Conservation (phyloP, 1,140 invertebrate species). For the Hetaerina americana region DNA sequence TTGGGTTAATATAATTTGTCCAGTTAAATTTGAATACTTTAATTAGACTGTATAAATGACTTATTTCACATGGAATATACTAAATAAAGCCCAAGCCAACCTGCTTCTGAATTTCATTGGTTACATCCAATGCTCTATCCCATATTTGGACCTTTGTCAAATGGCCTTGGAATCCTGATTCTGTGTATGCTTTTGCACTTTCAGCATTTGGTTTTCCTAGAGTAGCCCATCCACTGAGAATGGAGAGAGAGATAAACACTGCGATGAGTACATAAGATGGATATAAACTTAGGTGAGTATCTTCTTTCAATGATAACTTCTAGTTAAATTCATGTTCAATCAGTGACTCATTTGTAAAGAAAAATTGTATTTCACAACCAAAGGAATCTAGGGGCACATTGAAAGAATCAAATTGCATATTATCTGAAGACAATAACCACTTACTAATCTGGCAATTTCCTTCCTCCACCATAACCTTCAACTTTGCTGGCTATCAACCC, state of each 20-base stretch:
- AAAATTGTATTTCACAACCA: too few relatives aligned
- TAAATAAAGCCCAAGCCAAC: constrained; percentile 31
- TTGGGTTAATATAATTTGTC: neutral
- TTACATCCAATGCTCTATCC: constrained; percentile 78
- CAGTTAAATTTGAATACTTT: neutral
- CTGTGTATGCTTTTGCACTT: constrained; percentile 57
- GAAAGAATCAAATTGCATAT: too few relatives aligned
- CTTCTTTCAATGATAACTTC: too few relatives aligned
- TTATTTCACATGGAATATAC: constrained; percentile 4
- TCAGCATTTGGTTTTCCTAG: constrained; percentile 75
- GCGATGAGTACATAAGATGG: too few relatives aligned
- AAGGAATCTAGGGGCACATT: too few relatives aligned
- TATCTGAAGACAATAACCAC: too few relatives aligned
- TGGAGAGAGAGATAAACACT: too few relatives aligned
- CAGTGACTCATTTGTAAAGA: too few relatives aligned
- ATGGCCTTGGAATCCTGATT: constrained; percentile 86
- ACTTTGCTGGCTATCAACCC: constrained; percentile 82
- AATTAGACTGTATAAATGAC: neutral
- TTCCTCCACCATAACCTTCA: constrained; percentile 68
- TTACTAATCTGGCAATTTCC: constrained; percentile 65
- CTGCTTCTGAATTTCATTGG: constrained; percentile 86
- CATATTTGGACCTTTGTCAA: constrained; percentile 91
- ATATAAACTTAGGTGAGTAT: too few relatives aligned
- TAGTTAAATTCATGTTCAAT: too few relatives aligned
- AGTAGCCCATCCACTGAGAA: constrained; percentile 77